Percentiles rank a stretch among this genome's conserved stretches.
Conservation (phyloP, 2,797 vertebrate genomes). For the Clarias fuscus region DNA sequence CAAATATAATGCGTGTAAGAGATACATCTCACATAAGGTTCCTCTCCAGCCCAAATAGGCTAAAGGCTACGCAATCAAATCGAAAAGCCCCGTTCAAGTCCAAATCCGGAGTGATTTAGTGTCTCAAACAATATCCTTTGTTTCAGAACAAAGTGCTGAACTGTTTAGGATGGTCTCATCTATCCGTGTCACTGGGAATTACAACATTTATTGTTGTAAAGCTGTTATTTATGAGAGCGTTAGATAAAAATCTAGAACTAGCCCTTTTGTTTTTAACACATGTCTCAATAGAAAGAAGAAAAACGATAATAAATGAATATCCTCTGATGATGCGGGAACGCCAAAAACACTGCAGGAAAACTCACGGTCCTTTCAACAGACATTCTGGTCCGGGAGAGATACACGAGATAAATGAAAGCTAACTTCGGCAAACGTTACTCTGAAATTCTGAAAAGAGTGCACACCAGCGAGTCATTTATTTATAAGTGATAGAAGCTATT, state of each 20-base stretch:
- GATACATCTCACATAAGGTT: not conserved
- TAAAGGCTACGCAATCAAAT: not conserved
- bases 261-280: conserved; percentile 47
- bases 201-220: conserved; percentile 42
- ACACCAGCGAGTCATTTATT: conserved; percentile 60
- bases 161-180: conserved; percentile 42
- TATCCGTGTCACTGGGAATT: conserved; percentile 37
- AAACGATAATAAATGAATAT: conserved; percentile 36
- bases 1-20: conserved; percentile 13
- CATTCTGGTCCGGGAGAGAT: conserved; percentile 52
- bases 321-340: conserved; percentile 60
- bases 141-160: conserved; percentile 37
- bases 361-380: conserved; percentile 60
- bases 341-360: conserved; percentile 61
- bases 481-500: conserved; percentile 58
- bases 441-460: conserved; percentile 62
- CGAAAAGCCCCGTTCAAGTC: conserved; percentile 36
- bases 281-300: not conserved
- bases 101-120: conserved; percentile 57
- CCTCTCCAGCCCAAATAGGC: not conserved
- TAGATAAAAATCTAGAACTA: not conserved
- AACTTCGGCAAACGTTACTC: conserved; percentile 58
- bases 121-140: conserved; percentile 60
- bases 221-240: not conserved
- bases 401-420: conserved; percentile 62